A percentile compares a stretch with the other conserved stretches of the same genome.
These are phyloP conservation scores for Mamestra configurata DNA, from an alignment of 1,140 invertebrate species.

Conservation along the genomic window DNA sequence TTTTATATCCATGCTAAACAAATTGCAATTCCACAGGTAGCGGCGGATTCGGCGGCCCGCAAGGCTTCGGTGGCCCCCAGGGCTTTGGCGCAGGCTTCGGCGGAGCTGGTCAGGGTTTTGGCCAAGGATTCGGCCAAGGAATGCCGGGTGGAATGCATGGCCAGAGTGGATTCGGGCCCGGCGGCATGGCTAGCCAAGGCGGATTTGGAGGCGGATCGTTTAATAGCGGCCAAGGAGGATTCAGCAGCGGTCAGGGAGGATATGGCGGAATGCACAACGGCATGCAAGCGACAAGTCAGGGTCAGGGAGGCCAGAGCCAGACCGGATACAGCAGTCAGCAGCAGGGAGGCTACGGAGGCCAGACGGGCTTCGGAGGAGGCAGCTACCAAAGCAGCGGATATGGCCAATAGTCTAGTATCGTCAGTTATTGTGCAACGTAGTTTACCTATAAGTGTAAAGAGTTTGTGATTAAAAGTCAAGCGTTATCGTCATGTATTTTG, in stretches of 20 bases:
- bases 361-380: conserved; percentile 23
- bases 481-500: conserved; percentile 28
- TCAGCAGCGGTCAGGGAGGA: neutral
- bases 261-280: conserved; percentile 35
- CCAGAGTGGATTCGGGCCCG: conserved; percentile 17
- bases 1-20: no score
- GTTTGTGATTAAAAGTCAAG: conserved; percentile 34
- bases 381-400: conserved; percentile 40
- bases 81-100: conserved; percentile 25
- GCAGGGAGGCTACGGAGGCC: conserved; percentile 38
- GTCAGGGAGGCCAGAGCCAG: conserved; percentile 25
- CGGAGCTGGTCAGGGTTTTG: conserved; percentile 16
- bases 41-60: conserved; percentile 21
- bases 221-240: neutral
- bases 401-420: conserved; percentile 31
- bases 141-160: conserved; percentile 24
- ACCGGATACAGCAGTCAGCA: conserved; percentile 42
- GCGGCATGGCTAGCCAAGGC: neutral
- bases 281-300: conserved; percentile 1
- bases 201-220: conserved; percentile 1
- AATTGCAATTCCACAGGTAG: neutral
- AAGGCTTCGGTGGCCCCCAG: conserved; percentile 13
- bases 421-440: conserved; percentile 27
- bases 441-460: conserved; percentile 10
- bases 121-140: conserved; percentile 15